Evolutionary conservation across 2,797 vertebrate genomes (phyloP).

Genomic region (Graptemys geographica): DNA sequence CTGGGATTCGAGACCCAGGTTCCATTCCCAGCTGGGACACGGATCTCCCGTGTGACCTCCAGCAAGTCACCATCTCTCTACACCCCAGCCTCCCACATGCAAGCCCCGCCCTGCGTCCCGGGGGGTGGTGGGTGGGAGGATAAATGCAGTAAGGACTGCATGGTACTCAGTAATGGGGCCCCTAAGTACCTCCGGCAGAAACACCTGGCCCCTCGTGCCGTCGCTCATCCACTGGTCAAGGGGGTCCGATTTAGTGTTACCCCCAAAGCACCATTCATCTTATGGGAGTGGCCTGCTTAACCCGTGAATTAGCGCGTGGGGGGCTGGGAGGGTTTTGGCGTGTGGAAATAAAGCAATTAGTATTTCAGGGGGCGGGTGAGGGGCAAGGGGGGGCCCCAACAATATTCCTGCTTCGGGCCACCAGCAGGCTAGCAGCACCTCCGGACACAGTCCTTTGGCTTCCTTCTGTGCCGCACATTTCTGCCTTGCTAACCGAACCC

Average conservation of each 20-base stretch:
- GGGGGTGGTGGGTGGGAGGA: not conserved
- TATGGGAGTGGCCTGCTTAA: not conserved
- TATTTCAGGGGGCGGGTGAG: not conserved
- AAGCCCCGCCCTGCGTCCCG: not conserved
- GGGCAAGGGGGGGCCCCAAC: no score
- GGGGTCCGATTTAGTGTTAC: no score
- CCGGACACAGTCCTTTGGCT: not conserved
- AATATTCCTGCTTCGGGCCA: no score
- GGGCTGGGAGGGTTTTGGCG: not conserved
- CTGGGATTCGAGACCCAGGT: not conserved
- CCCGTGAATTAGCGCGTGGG: rapidly evolving
- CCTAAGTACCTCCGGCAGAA: no score
- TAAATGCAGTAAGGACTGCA: not conserved
- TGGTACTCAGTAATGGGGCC: not conserved
- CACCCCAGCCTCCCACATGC: not conserved
- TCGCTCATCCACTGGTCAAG: no score
- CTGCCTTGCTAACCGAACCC: not conserved
- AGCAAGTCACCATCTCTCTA: not conserved
- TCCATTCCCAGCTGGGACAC: not conserved
- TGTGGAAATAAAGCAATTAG: not conserved
- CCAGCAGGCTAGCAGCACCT: not conserved
- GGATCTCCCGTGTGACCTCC: not conserved
- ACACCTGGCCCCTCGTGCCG: not conserved
- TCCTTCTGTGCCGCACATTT: not conserved
- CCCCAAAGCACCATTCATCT: not conserved